Evolutionary conservation across 2,888 invertebrate genomes (phyloP).

Genomic region (Drosophila lutescens): DNA sequence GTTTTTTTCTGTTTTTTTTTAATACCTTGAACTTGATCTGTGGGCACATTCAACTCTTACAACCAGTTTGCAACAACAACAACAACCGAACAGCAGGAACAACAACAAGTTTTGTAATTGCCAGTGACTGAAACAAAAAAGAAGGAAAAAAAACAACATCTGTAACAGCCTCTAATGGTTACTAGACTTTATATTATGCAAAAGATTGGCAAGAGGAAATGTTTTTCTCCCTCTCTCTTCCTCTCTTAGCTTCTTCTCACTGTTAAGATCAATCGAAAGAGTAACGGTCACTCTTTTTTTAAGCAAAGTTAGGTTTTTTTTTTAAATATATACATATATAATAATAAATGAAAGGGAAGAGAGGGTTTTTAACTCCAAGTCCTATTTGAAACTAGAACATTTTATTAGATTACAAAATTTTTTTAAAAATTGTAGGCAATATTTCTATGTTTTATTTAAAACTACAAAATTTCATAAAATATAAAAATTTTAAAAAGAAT

Average conservation of each 20-base stretch:
- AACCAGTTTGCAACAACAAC: conserved; percentile 71
- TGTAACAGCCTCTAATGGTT: conserved; percentile 5
- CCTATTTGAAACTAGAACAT: too few species aligned
- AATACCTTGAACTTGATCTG: conserved; percentile 76
- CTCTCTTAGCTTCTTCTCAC: conserved; percentile 1
- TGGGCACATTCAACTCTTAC: conserved; percentile 65
- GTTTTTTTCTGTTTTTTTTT: conserved; percentile 17
- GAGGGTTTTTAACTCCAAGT: too few species aligned
- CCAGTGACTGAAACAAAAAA: conserved; percentile 6
- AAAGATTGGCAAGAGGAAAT: conserved; percentile 67
- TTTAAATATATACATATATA: too few species aligned
- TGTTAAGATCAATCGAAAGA: conserved; percentile 3
- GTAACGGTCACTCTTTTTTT: not conserved
- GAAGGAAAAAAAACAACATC: conserved; percentile 12
- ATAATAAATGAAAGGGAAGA: too few species aligned
- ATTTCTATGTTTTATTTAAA: too few species aligned
- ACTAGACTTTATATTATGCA: conserved; percentile 64
- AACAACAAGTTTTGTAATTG: conserved; percentile 73
- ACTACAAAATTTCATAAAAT: too few species aligned
- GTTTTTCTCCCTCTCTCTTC: conserved; percentile 28
- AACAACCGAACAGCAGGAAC: conserved; percentile 26
- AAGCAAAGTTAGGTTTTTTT: not conserved
- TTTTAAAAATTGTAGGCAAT: too few species aligned
- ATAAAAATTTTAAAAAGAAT: too few species aligned
- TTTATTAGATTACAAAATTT: too few species aligned